phyloP scores from a whole-genome alignment of 2,797 vertebrate species.

The Eremophila alpestris region DNA sequence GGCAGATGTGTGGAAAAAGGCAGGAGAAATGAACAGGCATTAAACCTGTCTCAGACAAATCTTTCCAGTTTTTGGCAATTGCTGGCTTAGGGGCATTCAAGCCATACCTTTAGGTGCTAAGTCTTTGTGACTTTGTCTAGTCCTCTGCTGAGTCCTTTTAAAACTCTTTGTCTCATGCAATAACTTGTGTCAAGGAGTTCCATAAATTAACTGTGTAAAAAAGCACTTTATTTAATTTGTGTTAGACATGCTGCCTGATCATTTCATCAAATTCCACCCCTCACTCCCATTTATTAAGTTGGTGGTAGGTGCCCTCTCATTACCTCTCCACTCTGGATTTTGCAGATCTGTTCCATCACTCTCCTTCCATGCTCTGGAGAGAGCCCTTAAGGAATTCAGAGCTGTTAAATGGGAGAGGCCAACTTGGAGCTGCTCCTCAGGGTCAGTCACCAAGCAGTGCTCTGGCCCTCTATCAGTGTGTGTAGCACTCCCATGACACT shows the following conservation, averaged over 20 bases:
- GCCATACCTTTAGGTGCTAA: neutral
- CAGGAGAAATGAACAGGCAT: neutral
- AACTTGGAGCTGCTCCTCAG: neutral
- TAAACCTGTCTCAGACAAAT: neutral
- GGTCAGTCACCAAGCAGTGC: neutral
- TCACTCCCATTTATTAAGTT: neutral
- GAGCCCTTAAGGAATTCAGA: neutral
- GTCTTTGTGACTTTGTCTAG: slow-evolving; percentile 33
- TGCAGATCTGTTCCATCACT: neutral
- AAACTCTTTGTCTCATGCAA: neutral
- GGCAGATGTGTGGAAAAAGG: neutral
- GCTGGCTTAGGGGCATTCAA: neutral
- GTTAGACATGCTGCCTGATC: slow-evolving; percentile 22
- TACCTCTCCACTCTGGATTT: neutral
- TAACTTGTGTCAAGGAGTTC: slow-evolving; percentile 38
- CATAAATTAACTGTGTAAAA: slow-evolving; percentile 52
- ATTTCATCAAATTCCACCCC: slow-evolving; percentile 8
- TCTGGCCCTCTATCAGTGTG: neutral
- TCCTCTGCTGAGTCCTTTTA: slow-evolving; percentile 24
- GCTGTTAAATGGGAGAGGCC: neutral
- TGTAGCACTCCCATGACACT: accelerated
- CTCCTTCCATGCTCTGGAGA: neutral
- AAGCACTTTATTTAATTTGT: slow-evolving; percentile 61
- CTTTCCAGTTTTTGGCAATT: neutral
- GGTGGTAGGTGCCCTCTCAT: neutral